Percentiles rank a stretch among this genome's conserved stretches.
Evolutionary conservation across 2,888 invertebrate genomes (phyloP).

Genomic region (Erebia aethiops): DNA sequence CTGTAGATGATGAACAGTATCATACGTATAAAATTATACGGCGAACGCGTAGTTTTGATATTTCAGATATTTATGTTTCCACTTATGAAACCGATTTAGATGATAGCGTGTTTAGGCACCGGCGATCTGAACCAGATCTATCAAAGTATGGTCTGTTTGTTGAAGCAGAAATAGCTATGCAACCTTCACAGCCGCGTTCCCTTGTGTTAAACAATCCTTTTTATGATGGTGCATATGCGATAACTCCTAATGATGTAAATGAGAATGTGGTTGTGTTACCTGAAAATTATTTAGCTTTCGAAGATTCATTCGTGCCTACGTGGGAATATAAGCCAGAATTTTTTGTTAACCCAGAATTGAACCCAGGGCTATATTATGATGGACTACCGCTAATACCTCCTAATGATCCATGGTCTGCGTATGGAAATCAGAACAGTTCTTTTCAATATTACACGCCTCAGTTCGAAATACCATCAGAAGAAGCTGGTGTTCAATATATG

Average conservation of each 20-base stretch:
- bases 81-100: slow-evolving; percentile 57
- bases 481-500: slow-evolving; percentile 66
- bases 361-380: slow-evolving; percentile 67
- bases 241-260: slow-evolving; percentile 60
- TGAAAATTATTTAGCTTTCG: slow-evolving; percentile 79
- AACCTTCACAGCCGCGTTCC: slow-evolving; percentile 62
- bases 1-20: slow-evolving; percentile 53
- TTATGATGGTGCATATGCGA: slow-evolving; percentile 73
- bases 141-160: slow-evolving; percentile 71
- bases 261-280: slow-evolving; percentile 70
- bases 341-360: slow-evolving; percentile 57
- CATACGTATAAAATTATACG: slow-evolving; percentile 59
- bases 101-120: slow-evolving; percentile 54
- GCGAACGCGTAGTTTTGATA: slow-evolving; percentile 76
- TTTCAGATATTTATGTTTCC: slow-evolving; percentile 66
- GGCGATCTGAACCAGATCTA: slow-evolving; percentile 76
- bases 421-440: slow-evolving; percentile 61
- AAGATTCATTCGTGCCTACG: slow-evolving; percentile 77
- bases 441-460: slow-evolving; percentile 71
- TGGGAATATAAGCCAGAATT: slow-evolving; percentile 74
- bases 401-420: slow-evolving; percentile 75
- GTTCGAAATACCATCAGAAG: slow-evolving; percentile 60
- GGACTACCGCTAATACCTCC: slow-evolving; percentile 69
- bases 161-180: slow-evolving; percentile 69
- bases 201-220: slow-evolving; percentile 79